These are phyloP conservation scores for Clytia hemisphaerica DNA, from an alignment of 30 jellyfish, hydroid and myxozoan species.

Conservation along the genomic window DNA sequence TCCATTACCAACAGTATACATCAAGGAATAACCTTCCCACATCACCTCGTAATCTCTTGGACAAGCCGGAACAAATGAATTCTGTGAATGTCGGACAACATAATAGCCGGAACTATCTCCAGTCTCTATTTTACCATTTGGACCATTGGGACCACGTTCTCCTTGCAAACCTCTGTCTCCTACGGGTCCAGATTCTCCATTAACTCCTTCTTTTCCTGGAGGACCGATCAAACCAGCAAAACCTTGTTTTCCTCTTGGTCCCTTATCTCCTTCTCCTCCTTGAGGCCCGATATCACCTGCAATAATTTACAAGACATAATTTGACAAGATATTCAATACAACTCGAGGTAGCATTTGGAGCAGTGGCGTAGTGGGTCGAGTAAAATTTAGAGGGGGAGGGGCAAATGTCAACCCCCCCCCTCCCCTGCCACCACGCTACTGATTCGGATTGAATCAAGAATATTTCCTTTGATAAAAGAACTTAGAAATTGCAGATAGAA, in stretches of 20 bases:
- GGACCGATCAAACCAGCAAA: conserved; percentile 88
- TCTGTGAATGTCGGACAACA: conserved; percentile 83
- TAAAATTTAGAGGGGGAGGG: too few species aligned
- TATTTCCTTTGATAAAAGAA: too few species aligned
- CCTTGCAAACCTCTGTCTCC: conserved; percentile 69
- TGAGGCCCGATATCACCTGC: conserved; percentile 58
- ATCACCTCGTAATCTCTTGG: conserved; percentile 61
- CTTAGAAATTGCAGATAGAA: too few species aligned
- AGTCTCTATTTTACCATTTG: conserved; percentile 55
- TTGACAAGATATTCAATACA: background rate
- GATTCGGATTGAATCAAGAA: too few species aligned
- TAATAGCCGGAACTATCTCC: too few species aligned
- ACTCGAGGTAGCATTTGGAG: background rate
- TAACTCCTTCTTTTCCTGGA: conserved; percentile 55
- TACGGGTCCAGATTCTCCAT: conserved; percentile 45
- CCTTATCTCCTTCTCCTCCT: conserved; percentile 55
- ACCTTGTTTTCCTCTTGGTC: conserved; percentile 69
- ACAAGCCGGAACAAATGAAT: conserved; percentile 56
- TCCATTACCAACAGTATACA: conserved; percentile 91
- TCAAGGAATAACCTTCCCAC: conserved; percentile 88
- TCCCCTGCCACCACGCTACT: too few species aligned
- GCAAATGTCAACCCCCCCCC: too few species aligned
- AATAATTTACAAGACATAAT: background rate
- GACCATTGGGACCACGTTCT: conserved; percentile 60
- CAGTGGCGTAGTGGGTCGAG: background rate